These are phyloP conservation scores for Saiga tatarica DNA, from an alignment of 2,113 vertebrate genomes.

Conservation along the genomic window DNA sequence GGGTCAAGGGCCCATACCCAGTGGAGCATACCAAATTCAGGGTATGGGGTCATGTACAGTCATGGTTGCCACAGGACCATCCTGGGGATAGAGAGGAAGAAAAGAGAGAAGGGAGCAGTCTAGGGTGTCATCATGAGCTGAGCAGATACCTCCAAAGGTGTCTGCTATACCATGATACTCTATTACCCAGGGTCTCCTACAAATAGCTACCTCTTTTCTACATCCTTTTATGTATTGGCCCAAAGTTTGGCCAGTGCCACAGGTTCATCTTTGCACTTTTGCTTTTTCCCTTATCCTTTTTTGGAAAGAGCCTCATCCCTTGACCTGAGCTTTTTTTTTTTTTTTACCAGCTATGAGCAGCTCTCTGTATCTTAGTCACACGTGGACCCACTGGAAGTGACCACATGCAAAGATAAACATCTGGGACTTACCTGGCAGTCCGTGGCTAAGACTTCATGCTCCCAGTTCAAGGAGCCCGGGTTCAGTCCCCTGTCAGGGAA, in stretches of 20 bases:
- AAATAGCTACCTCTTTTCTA: not conserved
- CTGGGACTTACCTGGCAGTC: not conserved
- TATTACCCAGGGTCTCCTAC: not conserved
- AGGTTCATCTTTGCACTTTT: not conserved
- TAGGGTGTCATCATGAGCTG: not conserved
- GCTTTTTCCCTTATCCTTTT: not conserved
- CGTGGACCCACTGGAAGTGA: not conserved
- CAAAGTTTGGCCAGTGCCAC: not conserved
- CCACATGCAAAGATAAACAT: not conserved
- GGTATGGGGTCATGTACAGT: not conserved
- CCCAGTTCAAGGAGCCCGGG: not conserved
- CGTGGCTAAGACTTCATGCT: not conserved
- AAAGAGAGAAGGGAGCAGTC: not conserved
- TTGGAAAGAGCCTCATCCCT: not conserved
- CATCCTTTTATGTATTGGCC: not conserved
- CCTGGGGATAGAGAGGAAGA: not conserved
- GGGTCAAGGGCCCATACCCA: not conserved
- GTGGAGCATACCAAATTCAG: not conserved
- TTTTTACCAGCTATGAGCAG: not conserved
- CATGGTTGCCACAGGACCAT: not conserved
- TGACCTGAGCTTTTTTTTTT: not conserved
- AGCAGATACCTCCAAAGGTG: not conserved
- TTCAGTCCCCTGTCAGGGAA: not conserved
- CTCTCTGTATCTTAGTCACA: rapidly evolving
- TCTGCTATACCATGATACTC: not conserved